Evolutionary conservation across 2,888 invertebrate genomes (phyloP).

Genomic region (Clostera curtula): DNA sequence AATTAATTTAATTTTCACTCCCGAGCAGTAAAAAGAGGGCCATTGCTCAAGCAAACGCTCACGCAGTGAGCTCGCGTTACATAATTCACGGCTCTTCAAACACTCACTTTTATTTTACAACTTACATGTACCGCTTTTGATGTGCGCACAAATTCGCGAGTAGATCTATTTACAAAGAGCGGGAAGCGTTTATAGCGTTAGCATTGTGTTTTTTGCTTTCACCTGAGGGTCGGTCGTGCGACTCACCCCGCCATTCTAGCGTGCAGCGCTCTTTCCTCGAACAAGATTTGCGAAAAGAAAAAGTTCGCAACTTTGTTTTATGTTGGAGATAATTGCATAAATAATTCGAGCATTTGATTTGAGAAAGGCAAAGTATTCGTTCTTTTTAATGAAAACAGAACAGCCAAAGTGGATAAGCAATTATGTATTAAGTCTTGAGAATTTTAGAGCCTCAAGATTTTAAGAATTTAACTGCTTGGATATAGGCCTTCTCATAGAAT

Average conservation of each 20-base stretch:
- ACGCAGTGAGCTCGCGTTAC: slow-evolving; percentile 25
- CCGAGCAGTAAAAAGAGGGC: no score
- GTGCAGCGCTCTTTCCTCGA: neutral
- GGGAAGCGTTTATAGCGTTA: slow-evolving; percentile 19
- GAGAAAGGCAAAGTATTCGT: no score
- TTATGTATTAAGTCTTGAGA: no score
- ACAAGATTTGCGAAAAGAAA: neutral
- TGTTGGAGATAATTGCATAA: no score
- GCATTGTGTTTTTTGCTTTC: slow-evolving; percentile 13
- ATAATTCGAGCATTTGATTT: no score
- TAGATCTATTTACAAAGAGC: slow-evolving; percentile 30
- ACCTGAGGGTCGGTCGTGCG: slow-evolving; percentile 3
- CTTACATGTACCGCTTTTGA: slow-evolving; percentile 32
- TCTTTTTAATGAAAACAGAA: no score
- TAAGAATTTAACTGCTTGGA: no score
- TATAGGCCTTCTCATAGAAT: no score
- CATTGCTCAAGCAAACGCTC: slow-evolving; percentile 22
- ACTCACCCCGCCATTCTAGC: neutral
- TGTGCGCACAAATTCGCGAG: slow-evolving; percentile 31
- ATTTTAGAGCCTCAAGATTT: no score
- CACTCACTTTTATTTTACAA: slow-evolving; percentile 40
- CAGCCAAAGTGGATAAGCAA: no score
- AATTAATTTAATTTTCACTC: no score
- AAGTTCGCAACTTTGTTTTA: neutral
- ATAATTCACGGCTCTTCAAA: slow-evolving; percentile 40